A percentile compares a stretch with the other conserved stretches of the same genome.
These are phyloP conservation scores for Trissolcus japonicus DNA, from an alignment of 2,888 invertebrate genomes.

Conservation along the genomic window DNA sequence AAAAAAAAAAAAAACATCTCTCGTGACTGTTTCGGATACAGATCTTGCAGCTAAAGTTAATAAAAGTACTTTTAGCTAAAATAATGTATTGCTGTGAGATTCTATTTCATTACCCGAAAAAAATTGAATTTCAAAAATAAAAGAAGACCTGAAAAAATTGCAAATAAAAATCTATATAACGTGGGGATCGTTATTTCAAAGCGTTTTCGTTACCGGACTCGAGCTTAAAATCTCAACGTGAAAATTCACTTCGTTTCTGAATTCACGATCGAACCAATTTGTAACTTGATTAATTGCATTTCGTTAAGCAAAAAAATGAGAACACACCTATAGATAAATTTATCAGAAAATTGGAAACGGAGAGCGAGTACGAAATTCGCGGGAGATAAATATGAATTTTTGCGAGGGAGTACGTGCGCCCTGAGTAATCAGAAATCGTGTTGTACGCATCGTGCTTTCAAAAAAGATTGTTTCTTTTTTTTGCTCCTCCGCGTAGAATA, in stretches of 20 bases:
- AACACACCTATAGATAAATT: conserved; percentile 4
- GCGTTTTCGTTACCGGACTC: neutral
- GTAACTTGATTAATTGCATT: conserved; percentile 8
- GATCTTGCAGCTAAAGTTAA: too few species aligned
- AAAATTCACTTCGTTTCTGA: too few species aligned
- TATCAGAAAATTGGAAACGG: conserved; percentile 9
- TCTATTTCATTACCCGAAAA: neutral
- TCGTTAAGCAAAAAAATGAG: neutral
- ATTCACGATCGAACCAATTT: conserved; percentile 11
- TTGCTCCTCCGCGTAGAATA: conserved; percentile 4
- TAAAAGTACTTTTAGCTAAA: neutral
- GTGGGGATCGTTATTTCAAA: conserved; percentile 2
- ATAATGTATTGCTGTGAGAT: neutral
- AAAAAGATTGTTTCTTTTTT: conserved; percentile 23
- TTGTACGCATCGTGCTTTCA: conserved; percentile 13
- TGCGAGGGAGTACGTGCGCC: neutral
- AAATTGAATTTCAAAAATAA: conserved; percentile 5
- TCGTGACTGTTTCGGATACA: too few species aligned
- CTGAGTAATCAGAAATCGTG: conserved; percentile 1
- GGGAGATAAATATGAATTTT: conserved; percentile 3
- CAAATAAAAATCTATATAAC: conserved; percentile 1
- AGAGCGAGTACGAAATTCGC: neutral
- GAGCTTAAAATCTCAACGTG: too few species aligned
- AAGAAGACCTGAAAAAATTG: neutral
- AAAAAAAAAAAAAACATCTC: too few species aligned